Percentiles rank a stretch among this genome's conserved stretches.
Conservation (phyloP, 2,113 vertebrate genomes). For the Cololabis saira region DNA sequence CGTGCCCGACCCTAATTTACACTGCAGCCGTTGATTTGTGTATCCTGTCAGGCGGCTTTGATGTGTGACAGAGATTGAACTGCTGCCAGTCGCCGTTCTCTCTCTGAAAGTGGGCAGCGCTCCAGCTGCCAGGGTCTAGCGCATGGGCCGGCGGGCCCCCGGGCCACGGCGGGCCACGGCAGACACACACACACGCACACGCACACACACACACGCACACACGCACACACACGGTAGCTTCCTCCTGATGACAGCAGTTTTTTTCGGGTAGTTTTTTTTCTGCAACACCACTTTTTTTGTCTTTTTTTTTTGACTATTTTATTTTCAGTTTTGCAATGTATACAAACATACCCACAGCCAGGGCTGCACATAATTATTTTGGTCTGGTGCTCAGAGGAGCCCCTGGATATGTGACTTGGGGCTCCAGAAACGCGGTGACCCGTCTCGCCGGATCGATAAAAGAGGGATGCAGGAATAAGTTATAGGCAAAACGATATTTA, state of each 20-base stretch:
- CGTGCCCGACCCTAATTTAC: conserved; percentile 50
- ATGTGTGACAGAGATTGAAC: conserved; percentile 62
- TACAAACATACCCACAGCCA: no score
- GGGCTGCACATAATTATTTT: no score
- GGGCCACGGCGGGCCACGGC: conserved; percentile 25
- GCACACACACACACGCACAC: neutral
- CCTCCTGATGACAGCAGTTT: neutral
- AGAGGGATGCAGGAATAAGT: no score
- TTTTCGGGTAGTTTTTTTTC: neutral
- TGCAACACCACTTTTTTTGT: no score
- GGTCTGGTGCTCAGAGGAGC: no score
- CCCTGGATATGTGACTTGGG: no score
- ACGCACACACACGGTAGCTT: neutral
- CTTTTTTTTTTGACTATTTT: no score
- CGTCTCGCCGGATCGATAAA: no score
- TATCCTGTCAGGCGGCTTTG: conserved; percentile 68
- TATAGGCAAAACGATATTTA: no score
- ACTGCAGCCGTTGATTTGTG: conserved; percentile 65
- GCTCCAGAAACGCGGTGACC: no score
- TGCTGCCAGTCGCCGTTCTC: conserved; percentile 21
- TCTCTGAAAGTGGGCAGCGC: conserved; percentile 31
- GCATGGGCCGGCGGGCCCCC: conserved; percentile 28
- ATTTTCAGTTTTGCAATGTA: no score
- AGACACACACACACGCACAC: neutral
- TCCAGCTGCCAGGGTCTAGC: conserved; percentile 18